Base-by-base conservation (phyloP, 2,113 vertebrate genomes). In the Elephantulus edwardii region DNA sequence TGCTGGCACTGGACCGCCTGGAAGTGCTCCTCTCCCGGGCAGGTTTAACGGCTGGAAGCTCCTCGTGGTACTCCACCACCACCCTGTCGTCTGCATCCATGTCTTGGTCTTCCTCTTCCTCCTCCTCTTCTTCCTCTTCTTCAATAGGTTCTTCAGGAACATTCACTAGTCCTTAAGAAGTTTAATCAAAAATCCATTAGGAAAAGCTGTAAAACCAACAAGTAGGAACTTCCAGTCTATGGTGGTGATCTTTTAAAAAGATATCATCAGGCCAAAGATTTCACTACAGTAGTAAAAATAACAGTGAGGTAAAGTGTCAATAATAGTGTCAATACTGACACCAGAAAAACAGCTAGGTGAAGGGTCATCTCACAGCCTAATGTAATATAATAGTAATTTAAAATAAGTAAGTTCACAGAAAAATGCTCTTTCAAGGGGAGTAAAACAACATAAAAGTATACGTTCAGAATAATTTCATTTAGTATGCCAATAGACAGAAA, bases 51-150 rank as follows among this genome's bases (percentile, higher is more conserved):
- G 97, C 94, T 17, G 98, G 98, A 66, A 98, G 96, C 85, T 98
- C 98, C 24, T 98, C 98, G 1, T 93, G 98, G 96, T 99, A 99
- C 94, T 99, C 99, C 14, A 99, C 99, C 83, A 99, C 98, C 8
- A 98, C 98, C 20, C 99, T 95, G 96, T 99, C 99, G 1, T 99
- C 99, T 0, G 98, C 98, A 84, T 99, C 99, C 99, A 99, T 99
- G 88, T 99, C 98, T 95, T 99, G 98, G 2, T 98, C 98, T 0
- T 98, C 98, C 0, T 98, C 98, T 1, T 98, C 98, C 11, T 98
- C 98, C 0, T 98, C 98, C 22, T 98, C 98, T 3, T 98, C 98
- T 6, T 98, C 98, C 7, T 99, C 99, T 26, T 99, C 99, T 38
- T 96, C 96, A 56, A 98, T 98, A 72, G 97, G 97, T 50, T 98